Evolutionary conservation across 2,888 invertebrate genomes (phyloP).

Genomic region (Cryptus viduatorius): DNA sequence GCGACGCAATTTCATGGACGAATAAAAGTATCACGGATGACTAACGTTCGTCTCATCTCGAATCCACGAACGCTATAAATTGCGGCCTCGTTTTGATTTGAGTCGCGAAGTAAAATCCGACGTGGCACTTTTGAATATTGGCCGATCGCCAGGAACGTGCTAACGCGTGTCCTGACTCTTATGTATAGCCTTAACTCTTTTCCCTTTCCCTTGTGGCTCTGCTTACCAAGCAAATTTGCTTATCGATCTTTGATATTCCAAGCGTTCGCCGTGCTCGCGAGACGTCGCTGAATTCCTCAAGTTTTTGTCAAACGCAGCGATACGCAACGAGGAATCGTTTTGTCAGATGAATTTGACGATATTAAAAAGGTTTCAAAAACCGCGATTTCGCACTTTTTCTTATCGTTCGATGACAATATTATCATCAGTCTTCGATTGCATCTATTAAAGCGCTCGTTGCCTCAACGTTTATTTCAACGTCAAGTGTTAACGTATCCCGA

Average conservation of each 20-base stretch:
- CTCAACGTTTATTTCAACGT: not conserved
- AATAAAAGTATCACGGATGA: constrained; percentile 44
- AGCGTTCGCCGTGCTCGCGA: constrained; percentile 48
- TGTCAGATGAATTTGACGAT: constrained; percentile 39
- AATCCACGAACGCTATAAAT: constrained; percentile 45
- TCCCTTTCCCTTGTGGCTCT: constrained; percentile 36
- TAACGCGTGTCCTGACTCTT: constrained; percentile 52
- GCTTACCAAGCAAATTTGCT: constrained; percentile 23
- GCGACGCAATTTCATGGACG: constrained; percentile 20
- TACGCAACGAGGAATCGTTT: constrained; percentile 46
- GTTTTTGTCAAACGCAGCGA: constrained; percentile 42
- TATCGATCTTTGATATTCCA: constrained; percentile 63
- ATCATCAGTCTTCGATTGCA: not conserved
- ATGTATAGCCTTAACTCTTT: constrained; percentile 28
- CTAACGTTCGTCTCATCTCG: constrained; percentile 22
- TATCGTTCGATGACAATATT: not conserved
- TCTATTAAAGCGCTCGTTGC: not conserved
- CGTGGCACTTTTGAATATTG: constrained; percentile 67
- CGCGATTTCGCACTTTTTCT: not conserved
- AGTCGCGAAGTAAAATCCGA: constrained; percentile 65
- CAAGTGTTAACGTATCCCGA: constrained; percentile 32
- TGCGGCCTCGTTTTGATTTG: constrained; percentile 64
- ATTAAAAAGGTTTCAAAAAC: not conserved
- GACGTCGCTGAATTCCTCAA: constrained; percentile 51
- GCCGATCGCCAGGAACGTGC: constrained; percentile 63